phyloP scores from a whole-genome alignment of 1,140 invertebrate genomes.

The Oedothorax gibbosus region DNA sequence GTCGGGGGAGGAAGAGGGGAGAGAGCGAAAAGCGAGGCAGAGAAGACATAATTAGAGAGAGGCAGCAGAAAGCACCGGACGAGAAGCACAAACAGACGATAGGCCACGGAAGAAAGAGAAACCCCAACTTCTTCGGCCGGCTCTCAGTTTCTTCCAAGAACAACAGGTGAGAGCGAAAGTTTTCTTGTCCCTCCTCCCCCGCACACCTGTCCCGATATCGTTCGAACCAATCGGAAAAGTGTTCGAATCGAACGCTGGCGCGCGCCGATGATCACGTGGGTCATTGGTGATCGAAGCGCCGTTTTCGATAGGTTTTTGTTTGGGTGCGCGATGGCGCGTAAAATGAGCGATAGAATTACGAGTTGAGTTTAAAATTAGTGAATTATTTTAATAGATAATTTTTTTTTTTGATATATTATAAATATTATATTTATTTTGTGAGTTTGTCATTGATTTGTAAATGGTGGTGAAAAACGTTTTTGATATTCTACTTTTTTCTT shows the following conservation, averaged over 20 bases:
- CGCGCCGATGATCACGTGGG: constrained; percentile 44
- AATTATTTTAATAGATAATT: too few relatives aligned
- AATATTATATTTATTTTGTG: too few relatives aligned
- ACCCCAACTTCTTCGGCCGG: not conserved
- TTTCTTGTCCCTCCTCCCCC: constrained; percentile 3
- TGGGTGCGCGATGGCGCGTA: too few relatives aligned
- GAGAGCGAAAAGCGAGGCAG: constrained; percentile 19
- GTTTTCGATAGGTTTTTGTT: constrained; percentile 40
- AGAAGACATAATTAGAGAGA: constrained; percentile 55
- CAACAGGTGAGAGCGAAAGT: constrained; percentile 47
- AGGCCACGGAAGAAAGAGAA: not conserved
- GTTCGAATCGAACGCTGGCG: constrained; percentile 16
- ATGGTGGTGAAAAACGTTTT: too few relatives aligned
- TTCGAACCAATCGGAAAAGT: constrained; percentile 47
- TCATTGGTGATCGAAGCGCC: constrained; percentile 41
- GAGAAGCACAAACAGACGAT: constrained; percentile 12
- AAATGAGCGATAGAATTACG: too few relatives aligned
- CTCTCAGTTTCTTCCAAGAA: not conserved
- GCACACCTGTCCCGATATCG: constrained; percentile 25
- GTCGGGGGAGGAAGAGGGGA: not conserved
- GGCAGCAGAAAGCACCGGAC: constrained; percentile 36
- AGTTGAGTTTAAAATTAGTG: too few relatives aligned
- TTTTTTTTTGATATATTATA: too few relatives aligned
- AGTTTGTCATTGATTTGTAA: too few relatives aligned
- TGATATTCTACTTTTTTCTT: too few relatives aligned